Evolutionary conservation across 2,113 vertebrate species (phyloP).

Genomic region (Xerus inauris): DNA sequence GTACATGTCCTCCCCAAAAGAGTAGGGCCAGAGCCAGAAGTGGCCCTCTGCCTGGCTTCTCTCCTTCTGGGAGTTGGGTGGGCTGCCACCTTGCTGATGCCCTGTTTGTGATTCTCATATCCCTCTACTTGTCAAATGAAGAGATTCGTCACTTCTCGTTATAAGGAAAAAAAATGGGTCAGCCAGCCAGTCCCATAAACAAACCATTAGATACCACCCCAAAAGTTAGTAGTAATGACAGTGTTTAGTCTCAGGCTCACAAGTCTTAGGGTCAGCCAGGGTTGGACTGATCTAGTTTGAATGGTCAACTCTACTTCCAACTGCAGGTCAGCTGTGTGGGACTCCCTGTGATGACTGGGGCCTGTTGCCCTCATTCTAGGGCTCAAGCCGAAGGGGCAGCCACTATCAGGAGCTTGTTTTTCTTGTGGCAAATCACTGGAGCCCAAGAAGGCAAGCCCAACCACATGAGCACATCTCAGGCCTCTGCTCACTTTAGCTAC

Average conservation of each 20-base stretch:
- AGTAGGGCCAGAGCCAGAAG: neutral
- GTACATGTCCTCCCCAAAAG: neutral
- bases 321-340: neutral
- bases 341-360: neutral
- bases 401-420: neutral
- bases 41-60: neutral
- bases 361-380: neutral
- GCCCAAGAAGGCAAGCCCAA: neutral
- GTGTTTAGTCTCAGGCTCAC: neutral
- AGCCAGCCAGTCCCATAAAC: neutral
- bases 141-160: neutral
- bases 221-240: neutral
- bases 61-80: neutral
- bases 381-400: neutral
- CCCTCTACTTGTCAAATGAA: neutral
- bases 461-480: neutral
- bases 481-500: neutral
- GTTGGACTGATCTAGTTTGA: neutral
- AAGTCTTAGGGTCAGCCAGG: neutral
- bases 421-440: neutral
- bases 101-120: neutral
- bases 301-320: neutral
- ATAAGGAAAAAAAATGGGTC: neutral
- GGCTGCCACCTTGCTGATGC: neutral
- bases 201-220: neutral